Evolutionary conservation across 2,113 vertebrate genomes (phyloP).

Genomic region (Hemiscyllium ocellatum): DNA sequence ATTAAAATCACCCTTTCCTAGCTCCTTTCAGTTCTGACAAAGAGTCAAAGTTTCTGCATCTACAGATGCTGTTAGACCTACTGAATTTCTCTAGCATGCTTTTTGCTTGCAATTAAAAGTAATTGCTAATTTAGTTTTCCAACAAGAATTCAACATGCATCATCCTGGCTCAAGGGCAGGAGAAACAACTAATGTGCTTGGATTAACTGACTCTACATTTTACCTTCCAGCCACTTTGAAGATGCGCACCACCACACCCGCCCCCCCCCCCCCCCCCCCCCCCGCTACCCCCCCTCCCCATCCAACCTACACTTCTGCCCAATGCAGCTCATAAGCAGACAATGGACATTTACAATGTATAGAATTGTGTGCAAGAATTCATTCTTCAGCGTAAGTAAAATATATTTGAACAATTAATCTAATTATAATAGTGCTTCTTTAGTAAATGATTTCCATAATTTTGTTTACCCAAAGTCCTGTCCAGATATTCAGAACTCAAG

Average conservation of each 20-base stretch:
- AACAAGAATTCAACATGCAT: not conserved
- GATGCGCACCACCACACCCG: no score
- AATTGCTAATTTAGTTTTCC: not conserved
- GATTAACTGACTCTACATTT: not conserved
- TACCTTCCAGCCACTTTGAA: not conserved
- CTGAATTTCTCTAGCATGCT: no score
- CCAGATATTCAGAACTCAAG: not conserved
- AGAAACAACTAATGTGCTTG: not conserved
- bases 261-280: no score
- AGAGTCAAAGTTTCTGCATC: no score
- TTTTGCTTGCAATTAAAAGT: not conserved
- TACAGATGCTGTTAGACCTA: no score
- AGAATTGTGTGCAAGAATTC: not conserved
- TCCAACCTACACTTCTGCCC: not conserved
- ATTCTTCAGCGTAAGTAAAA: not conserved
- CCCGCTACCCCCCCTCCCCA: not conserved
- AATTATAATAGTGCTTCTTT: not conserved
- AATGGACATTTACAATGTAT: not conserved
- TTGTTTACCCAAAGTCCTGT: not conserved
- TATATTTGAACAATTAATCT: not conserved
- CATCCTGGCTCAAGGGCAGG: not conserved
- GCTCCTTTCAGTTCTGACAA: no score
- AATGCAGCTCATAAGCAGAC: not conserved
- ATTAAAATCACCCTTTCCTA: no score
- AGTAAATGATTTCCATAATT: conserved; percentile 2